Conservation (phyloP, 2,888 invertebrate genomes). For the Eurytoma adleriae region DNA sequence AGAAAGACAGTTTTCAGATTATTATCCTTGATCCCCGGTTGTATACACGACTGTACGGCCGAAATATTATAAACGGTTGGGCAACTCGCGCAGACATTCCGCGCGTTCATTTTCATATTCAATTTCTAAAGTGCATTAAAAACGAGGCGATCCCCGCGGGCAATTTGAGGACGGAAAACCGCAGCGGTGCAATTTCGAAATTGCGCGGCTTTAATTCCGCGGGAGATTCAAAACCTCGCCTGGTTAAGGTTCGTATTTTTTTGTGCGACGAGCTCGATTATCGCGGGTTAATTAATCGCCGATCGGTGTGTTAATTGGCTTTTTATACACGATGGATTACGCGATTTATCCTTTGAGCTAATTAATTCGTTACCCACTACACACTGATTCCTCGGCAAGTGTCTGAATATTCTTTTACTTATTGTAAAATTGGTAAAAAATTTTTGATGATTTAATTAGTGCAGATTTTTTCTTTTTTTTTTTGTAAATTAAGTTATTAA, state of each 20-base stretch:
- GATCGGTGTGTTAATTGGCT: background rate
- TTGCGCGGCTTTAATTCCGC: slow-evolving; percentile 3
- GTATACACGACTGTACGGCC: background rate
- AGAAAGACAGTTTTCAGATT: background rate
- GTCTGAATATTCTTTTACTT: no score
- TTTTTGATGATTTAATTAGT: no score
- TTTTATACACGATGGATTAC: background rate
- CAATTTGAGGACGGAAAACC: slow-evolving; percentile 35
- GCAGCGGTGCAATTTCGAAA: slow-evolving; percentile 43
- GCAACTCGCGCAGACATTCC: background rate
- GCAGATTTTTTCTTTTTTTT: no score
- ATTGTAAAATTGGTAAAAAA: no score
- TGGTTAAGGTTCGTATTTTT: background rate
- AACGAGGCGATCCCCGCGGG: slow-evolving; percentile 7
- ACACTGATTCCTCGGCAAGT: no score
- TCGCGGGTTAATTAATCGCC: no score
- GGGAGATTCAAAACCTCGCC: slow-evolving; percentile 9
- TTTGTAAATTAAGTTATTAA: no score
- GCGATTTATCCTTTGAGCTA: background rate
- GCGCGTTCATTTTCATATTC: slow-evolving; percentile 18
- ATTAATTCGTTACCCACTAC: no score
- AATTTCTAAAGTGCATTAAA: slow-evolving; percentile 23
- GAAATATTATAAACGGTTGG: background rate
- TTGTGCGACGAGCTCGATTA: background rate
- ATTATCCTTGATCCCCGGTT: background rate